Base-by-base conservation (phyloP, 2,113 vertebrate species). In the Mustela lutreola region DNA sequence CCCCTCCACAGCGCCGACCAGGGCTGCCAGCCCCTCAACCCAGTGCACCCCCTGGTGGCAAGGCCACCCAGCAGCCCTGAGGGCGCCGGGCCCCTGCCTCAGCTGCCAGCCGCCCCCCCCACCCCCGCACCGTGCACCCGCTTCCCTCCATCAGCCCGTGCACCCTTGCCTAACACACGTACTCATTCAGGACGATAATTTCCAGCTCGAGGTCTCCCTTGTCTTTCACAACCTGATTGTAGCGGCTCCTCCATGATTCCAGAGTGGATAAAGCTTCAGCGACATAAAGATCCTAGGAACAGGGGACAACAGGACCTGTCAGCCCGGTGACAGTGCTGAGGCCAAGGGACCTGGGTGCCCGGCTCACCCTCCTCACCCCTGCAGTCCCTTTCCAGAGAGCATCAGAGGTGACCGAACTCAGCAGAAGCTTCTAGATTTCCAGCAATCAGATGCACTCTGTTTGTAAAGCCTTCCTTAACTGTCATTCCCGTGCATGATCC, bases 121-220 rank as follows among this genome's bases (percentile, higher is more conserved):
- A 0, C 31, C 36, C 1, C 90, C 48, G 39, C 39, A 39, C 39
- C 5, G 6, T 12, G 18, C 9, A 26, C 15, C 63, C 31, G 33
- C 21, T 11, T 7, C 31, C 86, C 88, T 73, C 63, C 11, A 3
- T 3, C 0, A 14, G 48, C 33, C 81, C 58, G 16, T 0, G 21
- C 7, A 11, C 79, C 26, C 78, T 65, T 78, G 89, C 89, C 78
- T 71, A 16, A 42, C 15, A 26, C 82, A 97, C 97, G 70, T 98
- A 99, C 99, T 99, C 99, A 71, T 99, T 99, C 87, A 99, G 96
- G 22, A 99, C 89, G 1, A 99, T 98, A 1, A 99, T 96, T 95
- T 99, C 99, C 33, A 98, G 82, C 97, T 99, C 99, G 0, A 99
- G 98, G 84, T 99, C 98, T 42, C 97, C 99, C 93, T 99, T 99